Evolutionary conservation across 2,797 vertebrate species (phyloP).

Genomic region (Brachyalestes nurse): DNA sequence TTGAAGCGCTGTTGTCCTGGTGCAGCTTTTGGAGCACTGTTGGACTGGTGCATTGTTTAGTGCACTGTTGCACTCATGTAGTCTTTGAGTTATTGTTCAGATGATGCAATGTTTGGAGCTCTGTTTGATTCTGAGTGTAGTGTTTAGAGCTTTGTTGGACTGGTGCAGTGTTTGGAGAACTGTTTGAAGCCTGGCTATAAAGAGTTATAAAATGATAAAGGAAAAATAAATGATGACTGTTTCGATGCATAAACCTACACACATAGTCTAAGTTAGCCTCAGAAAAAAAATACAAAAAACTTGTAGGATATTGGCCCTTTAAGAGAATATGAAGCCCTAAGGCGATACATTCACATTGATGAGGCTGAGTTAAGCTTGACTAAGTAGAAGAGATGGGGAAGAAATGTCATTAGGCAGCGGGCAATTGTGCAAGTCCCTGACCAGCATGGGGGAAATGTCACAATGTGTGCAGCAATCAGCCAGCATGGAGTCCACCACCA

Average conservation of each 20-base stretch:
- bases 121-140: not conserved
- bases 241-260: no score
- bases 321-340: not conserved
- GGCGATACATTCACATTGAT: not conserved
- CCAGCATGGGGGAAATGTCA: slow-evolving; percentile 38
- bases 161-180: not conserved
- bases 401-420: not conserved
- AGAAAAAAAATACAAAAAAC: no score
- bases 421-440: not conserved
- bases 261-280: no score
- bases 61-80: no score
- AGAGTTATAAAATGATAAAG: no score
- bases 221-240: no score
- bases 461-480: slow-evolving; percentile 38
- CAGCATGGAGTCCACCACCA: slow-evolving; percentile 9
- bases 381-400: not conserved
- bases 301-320: not conserved
- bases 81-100: no score
- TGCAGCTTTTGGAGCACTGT: not conserved
- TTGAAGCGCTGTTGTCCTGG: not conserved
- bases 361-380: not conserved
- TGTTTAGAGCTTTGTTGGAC: not conserved
- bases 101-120: no score
- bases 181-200: no score
- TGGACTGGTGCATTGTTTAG: not conserved